Percentiles rank a stretch among this genome's conserved stretches.
Evolutionary conservation across 2,797 vertebrate genomes (phyloP).

Genomic region (Chiropotes sagulatus): DNA sequence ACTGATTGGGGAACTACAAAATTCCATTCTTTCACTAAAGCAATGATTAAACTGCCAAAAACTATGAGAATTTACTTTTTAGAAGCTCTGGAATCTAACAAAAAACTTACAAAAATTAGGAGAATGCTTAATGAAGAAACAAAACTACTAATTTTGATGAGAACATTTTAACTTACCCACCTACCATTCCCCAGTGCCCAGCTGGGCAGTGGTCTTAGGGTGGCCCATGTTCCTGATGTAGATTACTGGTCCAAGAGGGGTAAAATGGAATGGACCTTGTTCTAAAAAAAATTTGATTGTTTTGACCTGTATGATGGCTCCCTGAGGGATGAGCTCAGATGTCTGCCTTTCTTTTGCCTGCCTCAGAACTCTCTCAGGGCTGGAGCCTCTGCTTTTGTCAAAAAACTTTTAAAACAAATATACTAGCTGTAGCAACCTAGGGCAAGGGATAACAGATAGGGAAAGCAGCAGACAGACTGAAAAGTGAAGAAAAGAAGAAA

Average conservation of each 20-base stretch:
- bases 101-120: background rate
- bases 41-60: constrained; percentile 35
- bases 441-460: background rate
- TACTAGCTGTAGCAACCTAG: background rate
- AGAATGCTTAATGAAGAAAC: constrained; percentile 26
- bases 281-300: background rate
- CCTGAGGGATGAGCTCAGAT: background rate
- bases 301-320: background rate
- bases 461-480: background rate
- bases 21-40: background rate
- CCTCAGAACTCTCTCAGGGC: background rate
- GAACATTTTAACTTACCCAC: constrained; percentile 26
- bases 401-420: constrained; percentile 8
- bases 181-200: background rate
- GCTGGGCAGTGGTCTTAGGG: background rate
- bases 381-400: background rate
- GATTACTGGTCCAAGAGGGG: background rate
- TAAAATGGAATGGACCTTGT: background rate
- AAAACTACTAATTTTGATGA: background rate
- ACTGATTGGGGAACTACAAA: background rate
- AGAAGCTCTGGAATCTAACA: constrained; percentile 30
- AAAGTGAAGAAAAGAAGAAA: background rate
- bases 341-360: background rate
- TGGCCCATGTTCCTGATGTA: background rate
- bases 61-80: background rate